phyloP scores from a whole-genome alignment of 2,113 vertebrate species.

The Plestiodon gilberti region DNA sequence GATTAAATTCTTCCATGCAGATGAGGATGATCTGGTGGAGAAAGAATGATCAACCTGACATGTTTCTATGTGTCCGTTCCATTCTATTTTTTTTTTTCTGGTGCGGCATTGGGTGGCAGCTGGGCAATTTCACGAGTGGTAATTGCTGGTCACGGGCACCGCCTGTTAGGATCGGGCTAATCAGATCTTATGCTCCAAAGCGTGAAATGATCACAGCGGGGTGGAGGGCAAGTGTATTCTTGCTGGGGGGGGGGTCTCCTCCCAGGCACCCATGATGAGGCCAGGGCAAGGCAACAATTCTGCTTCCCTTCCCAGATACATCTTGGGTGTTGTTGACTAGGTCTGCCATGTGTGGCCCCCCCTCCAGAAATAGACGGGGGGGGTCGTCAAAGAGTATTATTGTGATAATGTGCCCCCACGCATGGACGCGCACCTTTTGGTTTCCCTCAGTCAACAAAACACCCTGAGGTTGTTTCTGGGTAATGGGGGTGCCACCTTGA shows the following conservation, averaged over 20 bases:
- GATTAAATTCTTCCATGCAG: slow-evolving; percentile 48
- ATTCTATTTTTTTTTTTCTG: accelerated
- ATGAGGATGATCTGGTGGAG: background rate
- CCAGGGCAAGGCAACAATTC: background rate
- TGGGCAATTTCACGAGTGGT: background rate
- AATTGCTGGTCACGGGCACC: background rate
- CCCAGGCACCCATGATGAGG: background rate
- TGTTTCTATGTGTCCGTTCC: no score
- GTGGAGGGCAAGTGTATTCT: accelerated
- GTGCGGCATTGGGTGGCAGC: accelerated
- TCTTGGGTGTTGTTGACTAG: background rate
- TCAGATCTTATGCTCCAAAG: background rate
- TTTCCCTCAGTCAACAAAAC: background rate
- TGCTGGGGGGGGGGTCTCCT: background rate
- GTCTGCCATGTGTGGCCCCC: background rate
- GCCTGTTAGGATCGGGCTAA: background rate
- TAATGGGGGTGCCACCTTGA: no score
- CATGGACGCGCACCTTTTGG: no score
- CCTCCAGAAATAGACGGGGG: background rate
- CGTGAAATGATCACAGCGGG: background rate
- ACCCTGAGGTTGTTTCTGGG: background rate
- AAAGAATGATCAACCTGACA: background rate
- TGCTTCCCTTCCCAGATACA: background rate
- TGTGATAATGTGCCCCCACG: no score
- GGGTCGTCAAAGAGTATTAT: background rate